Evolutionary conservation across 2,888 invertebrate species (phyloP).

Genomic region (Thysanoteuthis rhombus): DNA sequence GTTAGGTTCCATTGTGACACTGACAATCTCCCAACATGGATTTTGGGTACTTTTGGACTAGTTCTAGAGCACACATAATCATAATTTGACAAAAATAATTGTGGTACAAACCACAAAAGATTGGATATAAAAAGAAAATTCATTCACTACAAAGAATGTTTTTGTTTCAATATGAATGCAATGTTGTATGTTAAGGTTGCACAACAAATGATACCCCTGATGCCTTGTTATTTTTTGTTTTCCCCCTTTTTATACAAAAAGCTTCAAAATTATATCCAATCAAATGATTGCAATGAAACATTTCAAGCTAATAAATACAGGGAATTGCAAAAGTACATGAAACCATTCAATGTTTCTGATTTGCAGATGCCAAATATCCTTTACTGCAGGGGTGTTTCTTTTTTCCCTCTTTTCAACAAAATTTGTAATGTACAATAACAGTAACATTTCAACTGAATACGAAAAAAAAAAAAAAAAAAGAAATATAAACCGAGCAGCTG

Average conservation of each 20-base stretch:
- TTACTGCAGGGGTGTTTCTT: conserved; percentile 12
- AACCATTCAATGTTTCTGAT: neutral
- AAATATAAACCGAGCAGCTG: conserved; percentile 1
- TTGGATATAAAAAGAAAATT: neutral
- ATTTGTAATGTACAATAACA: conserved; percentile 30
- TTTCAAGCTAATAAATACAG: conserved; percentile 14
- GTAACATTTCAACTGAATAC: conserved; percentile 25
- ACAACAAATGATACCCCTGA: conserved; percentile 12
- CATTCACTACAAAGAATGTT: conserved; percentile 12
- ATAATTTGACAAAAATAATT: conserved; percentile 12
- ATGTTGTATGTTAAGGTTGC: conserved; percentile 12
- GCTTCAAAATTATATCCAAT: neutral
- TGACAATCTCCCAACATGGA: neutral
- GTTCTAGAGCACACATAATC: neutral
- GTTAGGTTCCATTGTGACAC: conserved; percentile 12
- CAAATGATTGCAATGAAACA: conserved; percentile 26
- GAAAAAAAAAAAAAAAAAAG: neutral
- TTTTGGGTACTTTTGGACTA: conserved; percentile 12
- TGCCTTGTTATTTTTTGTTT: neutral
- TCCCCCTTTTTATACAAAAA: conserved; percentile 1
- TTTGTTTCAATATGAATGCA: neutral
- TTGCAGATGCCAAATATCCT: neutral
- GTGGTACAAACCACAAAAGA: conserved; percentile 12
- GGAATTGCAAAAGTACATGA: neutral
- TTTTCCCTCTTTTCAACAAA: conserved; percentile 14